Evolutionary conservation across 2,888 invertebrate genomes (phyloP).

Genomic region (Litoditis marina): DNA sequence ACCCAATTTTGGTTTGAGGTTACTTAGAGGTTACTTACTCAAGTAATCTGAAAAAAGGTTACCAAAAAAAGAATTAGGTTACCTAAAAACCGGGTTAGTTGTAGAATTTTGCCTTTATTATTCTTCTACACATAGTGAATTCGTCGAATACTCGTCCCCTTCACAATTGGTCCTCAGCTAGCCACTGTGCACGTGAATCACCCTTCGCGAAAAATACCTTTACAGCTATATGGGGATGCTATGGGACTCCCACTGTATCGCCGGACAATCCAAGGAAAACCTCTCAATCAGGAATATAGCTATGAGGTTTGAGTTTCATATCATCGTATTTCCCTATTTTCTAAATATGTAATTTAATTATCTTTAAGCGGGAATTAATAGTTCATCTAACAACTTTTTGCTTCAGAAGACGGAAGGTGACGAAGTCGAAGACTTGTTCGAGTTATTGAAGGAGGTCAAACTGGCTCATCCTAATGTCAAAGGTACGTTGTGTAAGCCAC

Average conservation of each 20-base stretch:
- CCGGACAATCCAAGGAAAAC: conserved; percentile 78
- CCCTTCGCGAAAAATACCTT: conserved; percentile 1
- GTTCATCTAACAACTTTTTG: not conserved
- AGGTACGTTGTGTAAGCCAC: too few species aligned
- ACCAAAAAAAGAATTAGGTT: too few species aligned
- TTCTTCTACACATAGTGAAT: too few species aligned
- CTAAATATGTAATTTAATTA: too few species aligned
- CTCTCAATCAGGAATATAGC: conserved; percentile 65
- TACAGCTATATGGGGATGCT: conserved; percentile 78
- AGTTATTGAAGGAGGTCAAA: conserved; percentile 76
- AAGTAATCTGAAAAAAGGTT: too few species aligned
- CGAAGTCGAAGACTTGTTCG: conserved; percentile 94
- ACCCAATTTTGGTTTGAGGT: too few species aligned
- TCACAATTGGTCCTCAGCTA: too few species aligned
- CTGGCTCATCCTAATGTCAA: conserved; percentile 64
- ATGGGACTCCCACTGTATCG: conserved; percentile 87
- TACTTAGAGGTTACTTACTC: too few species aligned
- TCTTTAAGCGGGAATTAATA: not conserved
- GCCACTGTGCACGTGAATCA: too few species aligned
- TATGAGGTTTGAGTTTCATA: conserved; percentile 27
- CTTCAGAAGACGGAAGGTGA: conserved; percentile 72
- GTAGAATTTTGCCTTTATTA: too few species aligned
- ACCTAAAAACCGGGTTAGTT: too few species aligned
- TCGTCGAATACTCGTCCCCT: too few species aligned
- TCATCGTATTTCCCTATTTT: not conserved